Base-by-base conservation (phyloP, 2,888 invertebrate genomes). In the Boloria selene region DNA sequence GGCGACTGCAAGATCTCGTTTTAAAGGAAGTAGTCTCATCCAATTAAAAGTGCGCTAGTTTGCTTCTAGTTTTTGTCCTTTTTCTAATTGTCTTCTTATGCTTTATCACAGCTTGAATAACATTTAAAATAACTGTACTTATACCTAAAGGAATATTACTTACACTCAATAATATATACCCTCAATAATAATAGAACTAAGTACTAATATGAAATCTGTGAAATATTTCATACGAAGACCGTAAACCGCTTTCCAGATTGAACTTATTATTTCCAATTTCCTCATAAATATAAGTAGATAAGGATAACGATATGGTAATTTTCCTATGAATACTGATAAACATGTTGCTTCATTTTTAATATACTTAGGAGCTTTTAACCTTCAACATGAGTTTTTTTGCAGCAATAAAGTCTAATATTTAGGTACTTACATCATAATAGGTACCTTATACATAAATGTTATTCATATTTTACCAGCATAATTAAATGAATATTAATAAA, bases 11-110 rank as follows among this genome's bases (percentile, higher is more conserved):
- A 71, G 81, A 84, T 84, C 85, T 85, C 88, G 85, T 89, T 88
- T 56, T 87, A 87, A 84, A 87, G 79, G 86, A 88, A 90, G 87
- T 87, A 84, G 87, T 87, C 87, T 87, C 89, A 89, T 91, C 88
- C 90, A 91, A 91, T 91, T 90, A 91, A 88, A 87, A 89, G 82
- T 84, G 82, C 80, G 82, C 83, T 89, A 89, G 86, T 90, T 88
- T 88, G 89, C 85, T 87, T 86, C 84, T 85, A 86, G 82, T 86
- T 68, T 85, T 84, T 85, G 83, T 83, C 84, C 84, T 87, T 87
- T 88, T 87, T 86, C 83, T 85, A 88, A 91, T 88, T 87, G 86
- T 88, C 86, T 84, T 79, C 78, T 74, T 72, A 76, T 80, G 76
- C 78, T 82, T 80, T 84, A 84, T 84, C 54, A 66, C 58, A 67